These are phyloP conservation scores for Dasyurus viverrinus DNA, from an alignment of 2,113 vertebrate species.

Conservation along the genomic window DNA sequence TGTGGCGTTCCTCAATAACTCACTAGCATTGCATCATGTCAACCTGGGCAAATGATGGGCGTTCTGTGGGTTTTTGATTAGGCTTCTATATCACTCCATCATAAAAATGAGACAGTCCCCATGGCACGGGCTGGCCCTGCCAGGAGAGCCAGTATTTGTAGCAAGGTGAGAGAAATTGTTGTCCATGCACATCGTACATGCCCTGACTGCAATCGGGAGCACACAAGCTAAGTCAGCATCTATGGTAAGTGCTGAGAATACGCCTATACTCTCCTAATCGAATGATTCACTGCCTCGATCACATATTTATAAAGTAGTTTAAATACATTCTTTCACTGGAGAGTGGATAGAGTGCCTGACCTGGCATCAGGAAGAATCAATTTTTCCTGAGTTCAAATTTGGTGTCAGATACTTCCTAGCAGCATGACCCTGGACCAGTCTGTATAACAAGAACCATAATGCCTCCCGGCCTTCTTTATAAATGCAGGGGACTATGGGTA, in stretches of 20 bases:
- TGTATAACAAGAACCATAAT: no score
- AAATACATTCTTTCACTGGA: not conserved
- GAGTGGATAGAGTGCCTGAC: not conserved
- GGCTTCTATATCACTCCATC: constrained; percentile 41
- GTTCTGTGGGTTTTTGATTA: constrained; percentile 59
- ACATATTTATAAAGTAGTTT: not conserved
- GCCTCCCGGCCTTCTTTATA: not conserved
- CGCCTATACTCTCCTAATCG: not conserved
- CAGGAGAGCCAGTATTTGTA: not conserved
- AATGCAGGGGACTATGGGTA: not conserved
- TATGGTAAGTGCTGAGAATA: not conserved
- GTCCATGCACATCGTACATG: fast-evolving
- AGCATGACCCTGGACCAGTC: no score
- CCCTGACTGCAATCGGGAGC: not conserved
- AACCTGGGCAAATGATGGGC: constrained; percentile 31
- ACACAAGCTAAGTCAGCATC: not conserved
- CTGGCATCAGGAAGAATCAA: no score
- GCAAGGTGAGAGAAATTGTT: not conserved
- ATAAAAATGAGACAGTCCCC: constrained; percentile 20
- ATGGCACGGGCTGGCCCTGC: not conserved
- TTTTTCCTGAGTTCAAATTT: no score
- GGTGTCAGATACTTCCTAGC: no score
- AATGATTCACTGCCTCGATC: not conserved
- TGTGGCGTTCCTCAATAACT: constrained; percentile 47
- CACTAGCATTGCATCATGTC: constrained; percentile 49